Evolutionary conservation across 2,113 vertebrate species (phyloP).

Genomic region (Muscicapa adusta): DNA sequence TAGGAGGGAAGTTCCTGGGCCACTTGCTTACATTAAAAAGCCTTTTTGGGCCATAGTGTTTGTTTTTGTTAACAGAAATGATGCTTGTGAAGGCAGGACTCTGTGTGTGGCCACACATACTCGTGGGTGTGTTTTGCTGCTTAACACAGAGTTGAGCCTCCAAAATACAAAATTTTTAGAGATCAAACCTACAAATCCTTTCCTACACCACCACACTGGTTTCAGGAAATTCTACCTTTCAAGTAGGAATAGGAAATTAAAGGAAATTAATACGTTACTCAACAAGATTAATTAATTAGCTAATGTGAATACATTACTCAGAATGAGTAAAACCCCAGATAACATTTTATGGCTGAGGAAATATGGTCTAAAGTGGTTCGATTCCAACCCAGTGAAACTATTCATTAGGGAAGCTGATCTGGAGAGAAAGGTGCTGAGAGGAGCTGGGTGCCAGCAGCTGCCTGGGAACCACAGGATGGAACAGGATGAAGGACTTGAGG

Average conservation of each 20-base stretch:
- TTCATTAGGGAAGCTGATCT: background rate
- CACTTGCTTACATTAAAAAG: background rate
- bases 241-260: slow-evolving; percentile 35
- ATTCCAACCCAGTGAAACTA: background rate
- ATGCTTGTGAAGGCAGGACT: background rate
- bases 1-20: background rate
- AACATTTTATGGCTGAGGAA: slow-evolving; percentile 41
- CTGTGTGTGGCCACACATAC: accelerated
- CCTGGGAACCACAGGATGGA: background rate
- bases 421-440: background rate
- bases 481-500: background rate
- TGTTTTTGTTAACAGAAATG: background rate
- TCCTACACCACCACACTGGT: background rate
- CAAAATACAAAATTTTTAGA: background rate
- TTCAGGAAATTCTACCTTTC: background rate
- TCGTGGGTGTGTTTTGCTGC: accelerated
- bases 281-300: slow-evolving; percentile 54
- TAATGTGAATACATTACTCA: slow-evolving; percentile 47
- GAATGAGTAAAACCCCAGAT: background rate
- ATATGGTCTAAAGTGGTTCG: slow-evolving; percentile 29
- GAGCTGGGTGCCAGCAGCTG: background rate
- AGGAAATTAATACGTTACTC: slow-evolving; percentile 52
- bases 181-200: background rate
- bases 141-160: background rate
- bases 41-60: background rate